Conservation (phyloP, 2,888 invertebrate genomes). For the Ashinkailepas kermadecensis region DNA sequence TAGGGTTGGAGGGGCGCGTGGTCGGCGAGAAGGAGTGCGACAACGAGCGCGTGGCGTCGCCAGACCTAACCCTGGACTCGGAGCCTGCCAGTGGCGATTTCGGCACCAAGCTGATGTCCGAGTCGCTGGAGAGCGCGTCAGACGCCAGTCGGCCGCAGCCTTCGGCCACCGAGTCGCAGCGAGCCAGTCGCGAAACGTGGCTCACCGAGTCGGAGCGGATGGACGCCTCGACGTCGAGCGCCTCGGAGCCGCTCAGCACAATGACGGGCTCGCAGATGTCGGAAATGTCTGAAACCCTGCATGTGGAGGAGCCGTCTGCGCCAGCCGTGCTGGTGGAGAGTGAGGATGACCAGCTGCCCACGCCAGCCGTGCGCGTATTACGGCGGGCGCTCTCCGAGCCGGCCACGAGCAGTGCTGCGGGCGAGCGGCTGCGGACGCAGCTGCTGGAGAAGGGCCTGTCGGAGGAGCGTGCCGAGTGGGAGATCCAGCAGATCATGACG, state of each 20-base stretch:
- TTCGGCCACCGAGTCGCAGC: slow-evolving; percentile 52
- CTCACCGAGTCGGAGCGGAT: slow-evolving; percentile 27
- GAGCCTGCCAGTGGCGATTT: slow-evolving; percentile 27
- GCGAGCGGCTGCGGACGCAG: not conserved
- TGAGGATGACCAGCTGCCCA: not conserved
- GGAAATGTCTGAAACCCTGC: not conserved
- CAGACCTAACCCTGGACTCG: slow-evolving; percentile 30
- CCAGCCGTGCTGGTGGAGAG: not conserved
- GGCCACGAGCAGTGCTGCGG: not conserved
- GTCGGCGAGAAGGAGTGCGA: slow-evolving; percentile 31
- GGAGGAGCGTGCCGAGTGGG: slow-evolving; percentile 40
- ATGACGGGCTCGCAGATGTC: slow-evolving; percentile 20
- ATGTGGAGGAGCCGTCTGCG: not conserved
- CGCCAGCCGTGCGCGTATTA: not conserved
- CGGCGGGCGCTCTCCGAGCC: not conserved
- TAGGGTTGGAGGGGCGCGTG: slow-evolving; percentile 36
- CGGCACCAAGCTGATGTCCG: slow-evolving; percentile 40
- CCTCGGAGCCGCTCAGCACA: slow-evolving; percentile 46
- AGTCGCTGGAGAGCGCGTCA: slow-evolving; percentile 52
- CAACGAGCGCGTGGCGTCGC: slow-evolving; percentile 31
- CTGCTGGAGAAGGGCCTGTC: slow-evolving; percentile 59
- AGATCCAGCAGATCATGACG: slow-evolving; percentile 25
- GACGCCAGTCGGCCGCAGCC: slow-evolving; percentile 51
- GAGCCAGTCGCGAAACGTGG: slow-evolving; percentile 43
- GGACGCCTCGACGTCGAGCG: slow-evolving; percentile 58